Evolutionary conservation across 2,888 invertebrate genomes (phyloP), one percentile per base, ranked within the genome.

Genomic region (Aleiodes testaceus): DNA sequence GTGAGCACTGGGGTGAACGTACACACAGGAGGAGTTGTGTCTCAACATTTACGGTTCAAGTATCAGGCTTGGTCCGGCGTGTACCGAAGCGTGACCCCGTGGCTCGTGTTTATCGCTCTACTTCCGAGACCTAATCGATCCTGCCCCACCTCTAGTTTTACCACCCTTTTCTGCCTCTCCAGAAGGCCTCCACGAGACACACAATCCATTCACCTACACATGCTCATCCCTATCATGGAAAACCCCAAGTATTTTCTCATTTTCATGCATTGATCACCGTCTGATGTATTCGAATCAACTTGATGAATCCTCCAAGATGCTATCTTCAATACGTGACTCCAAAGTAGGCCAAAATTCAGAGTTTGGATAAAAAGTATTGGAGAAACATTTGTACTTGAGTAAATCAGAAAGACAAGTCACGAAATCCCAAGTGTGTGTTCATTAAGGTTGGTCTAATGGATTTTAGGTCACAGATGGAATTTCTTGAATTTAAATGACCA

Each of bases 81-180:
- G 72, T 78, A 79, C 79, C 78, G 77, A 77, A 78, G 79, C 79
- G 76, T 79, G 79, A 79, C 79, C 53, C 53, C 77, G 73, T 77
- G 72, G 76, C 76, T 71, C 69, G 75, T 75, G 79, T 79, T 79
- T 79, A 79, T 79, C 79, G 79, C 76, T 77, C 73, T 71, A 76
- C 79, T 79, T 79, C 79, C 79, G 79, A 75, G 74, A 77, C 77
- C 78, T 79, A 80, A 81, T 81, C 81, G 79, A 80, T 81, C 78
- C 73, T 75, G 72, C 74, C 73, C 72, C 61, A 26, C 52, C 59
- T 55, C 74, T 72, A 71, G 55, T 42, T 65, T 55, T 44, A 55
- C 50, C 52, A 30, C 45, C 36, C 50, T 22, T 53, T 50, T 12
- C 16, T 49, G 49, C 16, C 50, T 22, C 22, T 2, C 22, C 20